Evolutionary conservation across 2,888 invertebrate genomes (phyloP).

Genomic region (Chorisops tibialis): DNA sequence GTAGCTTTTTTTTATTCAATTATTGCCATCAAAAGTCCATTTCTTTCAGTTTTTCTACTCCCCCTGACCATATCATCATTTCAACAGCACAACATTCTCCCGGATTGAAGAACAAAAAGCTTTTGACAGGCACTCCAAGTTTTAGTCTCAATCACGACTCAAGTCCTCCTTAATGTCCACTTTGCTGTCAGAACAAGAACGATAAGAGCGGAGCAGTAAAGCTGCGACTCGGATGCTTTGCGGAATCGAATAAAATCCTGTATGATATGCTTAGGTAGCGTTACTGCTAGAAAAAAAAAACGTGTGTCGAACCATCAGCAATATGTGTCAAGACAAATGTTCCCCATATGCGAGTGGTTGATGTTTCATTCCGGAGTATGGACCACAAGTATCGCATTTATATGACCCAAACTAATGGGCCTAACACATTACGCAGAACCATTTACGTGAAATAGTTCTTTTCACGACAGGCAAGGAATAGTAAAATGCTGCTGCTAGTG

Average conservation of each 20-base stretch:
- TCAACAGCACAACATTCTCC: no score
- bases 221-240: constrained; percentile 17
- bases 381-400: constrained; percentile 28
- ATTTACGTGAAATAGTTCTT: constrained; percentile 23
- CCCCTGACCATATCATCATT: no score
- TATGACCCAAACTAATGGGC: constrained; percentile 28
- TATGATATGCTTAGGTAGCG: constrained; percentile 8
- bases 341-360: constrained; percentile 15
- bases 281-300: background rate
- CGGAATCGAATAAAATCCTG: constrained; percentile 24
- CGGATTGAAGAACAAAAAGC: no score
- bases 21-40: no score
- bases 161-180: constrained; percentile 6
- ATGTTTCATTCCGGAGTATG: constrained; percentile 7
- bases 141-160: constrained; percentile 25
- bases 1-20: no score
- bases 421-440: constrained; percentile 27
- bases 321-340: constrained; percentile 33
- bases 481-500: constrained; percentile 9
- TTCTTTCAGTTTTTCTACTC: no score
- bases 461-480: constrained; percentile 10
- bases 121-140: constrained; percentile 6
- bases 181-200: constrained; percentile 1
- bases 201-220: constrained; percentile 7
- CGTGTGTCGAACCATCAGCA: constrained; percentile 13